A percentile compares a stretch with the other conserved stretches of the same genome.
These are phyloP conservation scores for Dryobota labecula DNA, from an alignment of 2,888 invertebrate species.

Conservation along the genomic window DNA sequence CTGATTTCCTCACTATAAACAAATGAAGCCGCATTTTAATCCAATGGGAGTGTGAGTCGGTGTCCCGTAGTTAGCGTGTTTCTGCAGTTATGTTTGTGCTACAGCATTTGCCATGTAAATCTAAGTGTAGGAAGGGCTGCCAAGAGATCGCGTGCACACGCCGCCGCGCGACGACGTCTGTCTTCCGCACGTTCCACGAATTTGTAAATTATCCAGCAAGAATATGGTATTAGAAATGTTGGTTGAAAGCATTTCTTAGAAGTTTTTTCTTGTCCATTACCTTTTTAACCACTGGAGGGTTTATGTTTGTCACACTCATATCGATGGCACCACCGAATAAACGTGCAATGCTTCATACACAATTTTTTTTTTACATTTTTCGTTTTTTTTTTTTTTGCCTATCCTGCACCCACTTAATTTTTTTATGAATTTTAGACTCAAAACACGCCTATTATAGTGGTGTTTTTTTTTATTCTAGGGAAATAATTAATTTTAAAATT, in stretches of 20 bases:
- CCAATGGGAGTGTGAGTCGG: conserved; percentile 38
- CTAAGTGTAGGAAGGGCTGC: conserved; percentile 63
- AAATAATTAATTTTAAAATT: too few species aligned
- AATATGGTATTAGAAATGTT: conserved; percentile 46
- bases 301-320: neutral
- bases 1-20: conserved; percentile 35
- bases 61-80: conserved; percentile 53
- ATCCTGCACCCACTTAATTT: too few species aligned
- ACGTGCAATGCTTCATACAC: too few species aligned
- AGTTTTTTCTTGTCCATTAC: neutral
- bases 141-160: conserved; percentile 66
- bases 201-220: conserved; percentile 58
- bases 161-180: conserved; percentile 46
- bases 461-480: too few species aligned
- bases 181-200: conserved; percentile 60
- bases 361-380: too few species aligned
- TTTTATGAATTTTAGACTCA: too few species aligned
- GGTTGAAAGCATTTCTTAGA: conserved; percentile 12
- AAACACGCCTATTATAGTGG: too few species aligned
- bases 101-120: conserved; percentile 68
- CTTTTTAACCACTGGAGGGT: neutral
- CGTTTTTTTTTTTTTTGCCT: too few species aligned
- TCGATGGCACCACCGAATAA: too few species aligned
- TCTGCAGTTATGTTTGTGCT: conserved; percentile 57
- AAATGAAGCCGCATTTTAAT: conserved; percentile 55